Conservation (phyloP, 2,888 invertebrate species). For the Erebia ligea region DNA sequence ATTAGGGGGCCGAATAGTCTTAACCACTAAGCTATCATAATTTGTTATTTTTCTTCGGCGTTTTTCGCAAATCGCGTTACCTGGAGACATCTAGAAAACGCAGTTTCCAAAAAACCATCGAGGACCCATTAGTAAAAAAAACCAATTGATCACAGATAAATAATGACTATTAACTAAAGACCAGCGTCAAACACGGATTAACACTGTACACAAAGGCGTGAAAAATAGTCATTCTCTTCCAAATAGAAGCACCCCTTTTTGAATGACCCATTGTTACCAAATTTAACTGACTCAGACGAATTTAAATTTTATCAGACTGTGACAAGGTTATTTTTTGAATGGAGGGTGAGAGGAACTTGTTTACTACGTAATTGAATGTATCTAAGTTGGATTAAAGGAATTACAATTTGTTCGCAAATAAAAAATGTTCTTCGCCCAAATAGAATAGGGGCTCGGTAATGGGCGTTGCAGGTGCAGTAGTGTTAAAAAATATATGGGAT, state of each 20-base stretch:
- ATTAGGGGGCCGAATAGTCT: too few species aligned
- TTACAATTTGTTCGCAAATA: constrained; percentile 79
- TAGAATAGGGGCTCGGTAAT: constrained; percentile 57
- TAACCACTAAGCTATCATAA: too few species aligned
- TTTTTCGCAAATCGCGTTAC: too few species aligned
- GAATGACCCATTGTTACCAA: constrained; percentile 46
- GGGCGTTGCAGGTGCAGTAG: constrained; percentile 70
- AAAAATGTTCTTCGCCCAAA: constrained; percentile 63
- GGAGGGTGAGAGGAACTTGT: constrained; percentile 47
- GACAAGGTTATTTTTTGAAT: constrained; percentile 36
- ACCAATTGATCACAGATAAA: constrained; percentile 42
- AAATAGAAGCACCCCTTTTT: constrained; percentile 63
- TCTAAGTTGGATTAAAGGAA: constrained; percentile 80
- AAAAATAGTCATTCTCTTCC: constrained; percentile 72
- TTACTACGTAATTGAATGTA: constrained; percentile 79
- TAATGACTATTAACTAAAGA: constrained; percentile 73
- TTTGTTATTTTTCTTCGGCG: too few species aligned
- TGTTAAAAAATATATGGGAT: constrained; percentile 60
- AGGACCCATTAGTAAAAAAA: constrained; percentile 36
- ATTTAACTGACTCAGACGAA: constrained; percentile 37
- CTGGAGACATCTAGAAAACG: background rate
- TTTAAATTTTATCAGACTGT: constrained; percentile 39
- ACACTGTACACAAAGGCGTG: constrained; percentile 69
- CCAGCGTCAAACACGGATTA: constrained; percentile 79
- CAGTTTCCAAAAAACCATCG: background rate